Conservation (phyloP, 2,888 invertebrate genomes). For the Endomychus coccineus region DNA sequence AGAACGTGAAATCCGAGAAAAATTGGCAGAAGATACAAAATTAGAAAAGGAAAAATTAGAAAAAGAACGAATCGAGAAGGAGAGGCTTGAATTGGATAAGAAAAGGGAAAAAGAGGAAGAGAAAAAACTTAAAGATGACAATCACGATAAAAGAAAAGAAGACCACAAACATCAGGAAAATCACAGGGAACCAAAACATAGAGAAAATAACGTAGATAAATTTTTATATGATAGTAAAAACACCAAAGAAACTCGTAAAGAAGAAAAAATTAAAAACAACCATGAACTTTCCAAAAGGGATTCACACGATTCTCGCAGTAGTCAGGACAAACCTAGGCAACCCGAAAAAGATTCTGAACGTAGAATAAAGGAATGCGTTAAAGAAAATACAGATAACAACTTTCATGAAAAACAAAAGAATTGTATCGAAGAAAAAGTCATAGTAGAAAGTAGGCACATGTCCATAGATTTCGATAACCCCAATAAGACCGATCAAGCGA, state of each 20-base stretch:
- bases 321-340: constrained; percentile 31
- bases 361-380: constrained; percentile 42
- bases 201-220: constrained; percentile 34
- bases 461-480: constrained; percentile 47
- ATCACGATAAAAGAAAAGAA: constrained; percentile 45
- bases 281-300: constrained; percentile 22
- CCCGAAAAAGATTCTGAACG: constrained; percentile 42
- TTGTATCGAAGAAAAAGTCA: constrained; percentile 28
- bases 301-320: constrained; percentile 7
- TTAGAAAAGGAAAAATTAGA: constrained; percentile 38
- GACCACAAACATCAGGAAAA: constrained; percentile 49
- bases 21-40: constrained; percentile 37
- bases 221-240: constrained; percentile 35
- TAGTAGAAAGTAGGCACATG: constrained; percentile 42
- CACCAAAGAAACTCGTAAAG: constrained; percentile 40
- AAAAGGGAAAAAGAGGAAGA: constrained; percentile 42
- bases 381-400: constrained; percentile 47
- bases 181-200: constrained; percentile 40
- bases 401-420: constrained; percentile 47
- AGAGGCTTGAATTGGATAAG: constrained; percentile 34
- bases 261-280: constrained; percentile 41
- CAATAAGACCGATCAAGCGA: constrained; percentile 33
- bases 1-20: constrained; percentile 36
- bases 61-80: constrained; percentile 38
- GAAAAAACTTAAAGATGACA: constrained; percentile 37